Conservation (phyloP, 2,888 invertebrate genomes). For the Ophonus ardosiacus region DNA sequence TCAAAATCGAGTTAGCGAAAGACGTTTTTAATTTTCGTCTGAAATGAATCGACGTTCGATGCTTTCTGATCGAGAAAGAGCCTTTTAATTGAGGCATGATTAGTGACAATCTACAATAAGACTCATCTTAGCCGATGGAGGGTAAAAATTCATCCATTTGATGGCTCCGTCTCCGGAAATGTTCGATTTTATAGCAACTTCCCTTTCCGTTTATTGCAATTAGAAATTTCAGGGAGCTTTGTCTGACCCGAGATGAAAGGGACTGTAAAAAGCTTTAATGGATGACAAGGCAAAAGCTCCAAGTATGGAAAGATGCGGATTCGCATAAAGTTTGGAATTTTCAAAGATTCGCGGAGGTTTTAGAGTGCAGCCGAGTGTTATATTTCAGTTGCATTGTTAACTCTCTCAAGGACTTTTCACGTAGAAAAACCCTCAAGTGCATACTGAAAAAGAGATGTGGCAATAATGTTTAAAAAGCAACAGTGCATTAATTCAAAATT, state of each 20-base stretch:
- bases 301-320: slow-evolving; percentile 16
- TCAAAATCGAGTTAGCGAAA: slow-evolving; percentile 18
- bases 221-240: slow-evolving; percentile 47
- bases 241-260: slow-evolving; percentile 23
- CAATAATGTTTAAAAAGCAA: not conserved
- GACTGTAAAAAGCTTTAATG: slow-evolving; percentile 35
- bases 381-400: slow-evolving; percentile 1
- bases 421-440: not conserved
- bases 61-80: slow-evolving; percentile 17
- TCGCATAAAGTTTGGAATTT: slow-evolving; percentile 11
- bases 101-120: slow-evolving; percentile 53
- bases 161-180: slow-evolving; percentile 13
- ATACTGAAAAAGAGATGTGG: not conserved
- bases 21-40: slow-evolving; percentile 36
- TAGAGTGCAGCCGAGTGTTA: slow-evolving; percentile 9
- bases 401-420: not conserved
- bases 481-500: too few species aligned
- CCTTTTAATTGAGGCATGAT: slow-evolving; percentile 53
- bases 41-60: not conserved
- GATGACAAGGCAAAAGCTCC: slow-evolving; percentile 19
- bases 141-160: slow-evolving; percentile 39
- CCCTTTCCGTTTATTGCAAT: slow-evolving; percentile 53
- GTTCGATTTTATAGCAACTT: slow-evolving; percentile 55
- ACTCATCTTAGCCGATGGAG: not conserved
- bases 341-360: slow-evolving; percentile 18